Conservation (phyloP, 2,797 vertebrate species). For the Phoxinus dragarum region DNA sequence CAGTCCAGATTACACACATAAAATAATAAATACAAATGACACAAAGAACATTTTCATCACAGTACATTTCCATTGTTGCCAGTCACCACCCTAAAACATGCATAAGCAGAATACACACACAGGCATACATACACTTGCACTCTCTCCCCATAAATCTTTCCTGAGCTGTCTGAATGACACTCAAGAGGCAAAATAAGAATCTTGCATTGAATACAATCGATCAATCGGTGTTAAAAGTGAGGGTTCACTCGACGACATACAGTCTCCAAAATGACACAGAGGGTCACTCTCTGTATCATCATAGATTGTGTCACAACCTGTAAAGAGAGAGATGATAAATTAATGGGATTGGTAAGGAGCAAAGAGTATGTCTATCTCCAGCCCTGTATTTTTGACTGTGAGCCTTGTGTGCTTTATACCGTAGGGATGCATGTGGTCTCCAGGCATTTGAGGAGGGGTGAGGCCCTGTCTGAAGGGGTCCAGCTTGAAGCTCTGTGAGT, state of each 20-base stretch:
- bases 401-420: slow-evolving; percentile 72
- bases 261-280: slow-evolving; percentile 86
- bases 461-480: slow-evolving; percentile 95
- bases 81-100: slow-evolving; percentile 27
- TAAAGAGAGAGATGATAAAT: slow-evolving; percentile 46
- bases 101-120: slow-evolving; percentile 6
- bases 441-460: slow-evolving; percentile 97
- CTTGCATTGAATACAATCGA: slow-evolving; percentile 98
- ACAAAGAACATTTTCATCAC: slow-evolving; percentile 21
- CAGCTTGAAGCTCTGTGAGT: slow-evolving; percentile 84
- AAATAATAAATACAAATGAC: slow-evolving; percentile 59
- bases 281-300: slow-evolving; percentile 85
- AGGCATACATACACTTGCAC: slow-evolving; percentile 23
- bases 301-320: slow-evolving; percentile 89
- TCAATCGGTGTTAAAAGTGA: slow-evolving; percentile 94
- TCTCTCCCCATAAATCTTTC: not conserved
- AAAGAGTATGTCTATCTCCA: not conserved
- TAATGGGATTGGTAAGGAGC: not conserved
- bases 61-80: slow-evolving; percentile 13
- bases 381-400: not conserved
- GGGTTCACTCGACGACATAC: slow-evolving; percentile 81
- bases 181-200: slow-evolving; percentile 97
- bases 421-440: slow-evolving; percentile 97
- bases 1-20: slow-evolving; percentile 15
- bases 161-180: slow-evolving; percentile 15